Base-by-base conservation (phyloP, 2,888 invertebrate genomes). In the Lasioglossum calceatum region DNA sequence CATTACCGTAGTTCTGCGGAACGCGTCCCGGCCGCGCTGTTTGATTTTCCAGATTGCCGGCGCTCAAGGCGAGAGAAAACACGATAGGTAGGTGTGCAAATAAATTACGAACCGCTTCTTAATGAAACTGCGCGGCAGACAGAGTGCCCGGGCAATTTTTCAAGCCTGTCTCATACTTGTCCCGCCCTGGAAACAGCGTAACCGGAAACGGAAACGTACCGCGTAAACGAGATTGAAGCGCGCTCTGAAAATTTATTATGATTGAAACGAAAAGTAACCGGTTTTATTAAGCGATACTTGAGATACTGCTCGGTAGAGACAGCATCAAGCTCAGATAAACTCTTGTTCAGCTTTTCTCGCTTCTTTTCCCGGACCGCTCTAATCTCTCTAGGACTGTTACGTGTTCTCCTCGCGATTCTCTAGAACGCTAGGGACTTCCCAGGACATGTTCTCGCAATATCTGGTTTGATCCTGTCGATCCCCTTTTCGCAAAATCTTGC, bases 81-180 rank as follows among this genome's bases (percentile, higher is more conserved):
- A 67, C 44, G 81, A 79, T 80, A 79, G 80, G 36, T 36, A 85
- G 88, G 87, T 88, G 84, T 70, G 90, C 91, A 93, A 93, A 93
- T 93, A 93, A 93, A 93, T 93, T 92, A 92, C 92, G 74, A 92
- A 91, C 89, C 87, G 90, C 84, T 92, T 88, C 91, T 92, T 93
- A 93, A 93, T 93, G 93, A 93, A 93, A 93, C 89, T 90, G 91
- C 86, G 89, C 88, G 83, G 85, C 78, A 79, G 88, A 88, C 87
- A 79, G 77, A 77, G 77, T 82, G 19, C 32, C 70, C 81, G 73
- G 84, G 90, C 89, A 90, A 93, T 93, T 93, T 93, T 92, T 93
- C 93, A 93, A 88, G 78, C 91, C 89, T 92, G 93, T 93, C 92
- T 90, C 89, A 90, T 92, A 92, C 91, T 90, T 91, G 91, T 92